Evolutionary conservation across 2,797 vertebrate genomes (phyloP).

Genomic region (Sebastes hubbsi): DNA sequence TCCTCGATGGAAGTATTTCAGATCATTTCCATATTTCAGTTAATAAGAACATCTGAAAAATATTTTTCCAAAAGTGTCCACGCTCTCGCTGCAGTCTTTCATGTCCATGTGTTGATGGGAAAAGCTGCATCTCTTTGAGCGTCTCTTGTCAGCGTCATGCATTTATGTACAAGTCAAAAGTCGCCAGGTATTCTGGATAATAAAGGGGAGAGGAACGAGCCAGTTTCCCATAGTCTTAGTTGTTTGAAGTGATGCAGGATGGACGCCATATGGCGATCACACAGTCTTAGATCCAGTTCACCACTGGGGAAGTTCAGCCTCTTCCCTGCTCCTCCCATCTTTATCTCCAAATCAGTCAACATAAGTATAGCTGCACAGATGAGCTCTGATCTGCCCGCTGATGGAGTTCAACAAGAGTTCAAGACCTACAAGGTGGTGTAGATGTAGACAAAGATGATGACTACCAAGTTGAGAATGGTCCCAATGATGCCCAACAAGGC

Average conservation of each 20-base stretch:
- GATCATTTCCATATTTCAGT: conserved; percentile 1
- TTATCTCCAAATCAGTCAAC: conserved; percentile 16
- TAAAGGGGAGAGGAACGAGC: conserved; percentile 31
- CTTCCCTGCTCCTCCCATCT: conserved; percentile 9
- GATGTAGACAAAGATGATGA: conserved; percentile 99
- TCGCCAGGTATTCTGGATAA: conserved; percentile 31
- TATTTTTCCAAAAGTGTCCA: conserved; percentile 26
- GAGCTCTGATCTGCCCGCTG: background rate
- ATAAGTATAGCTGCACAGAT: background rate
- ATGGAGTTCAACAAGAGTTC: background rate
- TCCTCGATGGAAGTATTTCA: background rate
- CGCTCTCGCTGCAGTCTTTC: conserved; percentile 21
- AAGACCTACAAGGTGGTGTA: conserved; percentile 92
- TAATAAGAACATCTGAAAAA: conserved; percentile 44
- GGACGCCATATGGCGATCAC: conserved; percentile 6
- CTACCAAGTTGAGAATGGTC: conserved; percentile 95
- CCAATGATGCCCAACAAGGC: conserved; percentile 98
- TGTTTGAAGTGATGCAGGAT: conserved; percentile 22
- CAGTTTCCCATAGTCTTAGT: conserved; percentile 57
- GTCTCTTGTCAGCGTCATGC: conserved; percentile 40
- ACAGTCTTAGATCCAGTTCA: conserved; percentile 33
- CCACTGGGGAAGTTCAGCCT: conserved; percentile 3
- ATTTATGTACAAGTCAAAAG: conserved; percentile 60
- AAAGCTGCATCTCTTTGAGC: conserved; percentile 17
- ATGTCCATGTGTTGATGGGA: background rate